Conservation (phyloP, 2,113 vertebrate genomes). For the Willisornis vidua region DNA sequence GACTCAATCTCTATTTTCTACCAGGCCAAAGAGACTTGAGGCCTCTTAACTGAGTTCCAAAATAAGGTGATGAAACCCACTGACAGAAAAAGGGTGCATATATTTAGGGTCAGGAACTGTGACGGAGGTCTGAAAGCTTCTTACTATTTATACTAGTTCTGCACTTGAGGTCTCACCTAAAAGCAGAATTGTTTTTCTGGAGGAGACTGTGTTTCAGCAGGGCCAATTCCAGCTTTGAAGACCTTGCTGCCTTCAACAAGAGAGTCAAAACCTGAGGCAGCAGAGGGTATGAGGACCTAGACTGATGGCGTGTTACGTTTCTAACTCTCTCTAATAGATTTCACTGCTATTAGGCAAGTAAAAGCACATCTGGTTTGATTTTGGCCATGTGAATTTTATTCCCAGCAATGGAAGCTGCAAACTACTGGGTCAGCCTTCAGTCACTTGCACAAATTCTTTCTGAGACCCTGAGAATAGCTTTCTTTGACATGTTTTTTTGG, state of each 20-base stretch:
- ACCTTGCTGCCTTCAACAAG: background rate
- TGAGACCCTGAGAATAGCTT: background rate
- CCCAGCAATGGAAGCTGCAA: background rate
- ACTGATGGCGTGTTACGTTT: background rate
- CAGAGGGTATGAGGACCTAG: background rate
- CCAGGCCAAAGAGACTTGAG: background rate
- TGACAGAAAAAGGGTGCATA: background rate
- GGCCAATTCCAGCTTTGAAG: background rate
- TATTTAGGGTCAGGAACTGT: background rate
- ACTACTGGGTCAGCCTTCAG: background rate
- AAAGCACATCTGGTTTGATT: background rate
- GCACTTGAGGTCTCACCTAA: background rate
- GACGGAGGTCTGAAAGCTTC: background rate
- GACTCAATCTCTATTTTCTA: background rate
- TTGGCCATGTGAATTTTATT: background rate
- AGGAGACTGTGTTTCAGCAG: background rate
- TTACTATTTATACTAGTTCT: background rate
- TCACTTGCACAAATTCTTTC: background rate
- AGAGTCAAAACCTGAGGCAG: background rate
- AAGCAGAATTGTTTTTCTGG: background rate
- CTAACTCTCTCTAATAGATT: background rate
- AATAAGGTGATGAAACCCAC: background rate
- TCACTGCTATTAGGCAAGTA: background rate
- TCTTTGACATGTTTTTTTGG: rapidly evolving
- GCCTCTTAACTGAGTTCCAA: background rate